phyloP scores from a whole-genome alignment of 30 jellyfish, hydroid and myxozoan genomes.

The Nemopilema nomurai region DNA sequence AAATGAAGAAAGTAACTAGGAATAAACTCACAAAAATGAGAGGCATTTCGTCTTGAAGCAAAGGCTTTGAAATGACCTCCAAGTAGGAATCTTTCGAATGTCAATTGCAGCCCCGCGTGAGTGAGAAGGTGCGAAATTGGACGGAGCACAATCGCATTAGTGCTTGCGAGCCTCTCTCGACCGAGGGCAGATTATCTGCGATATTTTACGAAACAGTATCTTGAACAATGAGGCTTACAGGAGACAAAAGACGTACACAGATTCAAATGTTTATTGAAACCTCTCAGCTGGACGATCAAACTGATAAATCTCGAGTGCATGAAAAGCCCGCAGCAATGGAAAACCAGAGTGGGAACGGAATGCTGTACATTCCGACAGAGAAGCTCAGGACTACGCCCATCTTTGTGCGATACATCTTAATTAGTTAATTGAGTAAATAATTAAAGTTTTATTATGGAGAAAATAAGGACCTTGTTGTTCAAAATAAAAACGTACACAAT shows the following conservation, averaged over 20 bases:
- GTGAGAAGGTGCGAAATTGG: background rate
- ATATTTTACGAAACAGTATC: background rate
- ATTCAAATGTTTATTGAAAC: background rate
- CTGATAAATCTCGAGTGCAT: background rate
- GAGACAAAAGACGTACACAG: background rate
- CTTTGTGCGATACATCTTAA: no score
- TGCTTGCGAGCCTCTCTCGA: background rate
- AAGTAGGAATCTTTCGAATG: background rate
- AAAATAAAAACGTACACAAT: background rate
- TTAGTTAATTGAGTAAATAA: no score
- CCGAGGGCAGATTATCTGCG: background rate
- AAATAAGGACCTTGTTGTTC: background rate
- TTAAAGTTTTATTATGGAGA: background rate
- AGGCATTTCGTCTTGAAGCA: conserved; percentile 39
- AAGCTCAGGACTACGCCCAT: background rate
- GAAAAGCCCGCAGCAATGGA: background rate
- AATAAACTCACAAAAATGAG: conserved; percentile 25
- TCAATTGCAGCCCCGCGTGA: background rate
- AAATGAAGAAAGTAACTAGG: no score
- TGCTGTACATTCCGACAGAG: background rate
- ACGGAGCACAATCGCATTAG: background rate
- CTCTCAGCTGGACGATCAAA: background rate
- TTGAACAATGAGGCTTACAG: background rate
- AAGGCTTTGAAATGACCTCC: no score
- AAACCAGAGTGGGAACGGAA: background rate